A percentile compares a stretch with the other conserved stretches of the same genome.
phyloP scores from a whole-genome alignment of 2,113 vertebrate species.

The Loxodonta africana region DNA sequence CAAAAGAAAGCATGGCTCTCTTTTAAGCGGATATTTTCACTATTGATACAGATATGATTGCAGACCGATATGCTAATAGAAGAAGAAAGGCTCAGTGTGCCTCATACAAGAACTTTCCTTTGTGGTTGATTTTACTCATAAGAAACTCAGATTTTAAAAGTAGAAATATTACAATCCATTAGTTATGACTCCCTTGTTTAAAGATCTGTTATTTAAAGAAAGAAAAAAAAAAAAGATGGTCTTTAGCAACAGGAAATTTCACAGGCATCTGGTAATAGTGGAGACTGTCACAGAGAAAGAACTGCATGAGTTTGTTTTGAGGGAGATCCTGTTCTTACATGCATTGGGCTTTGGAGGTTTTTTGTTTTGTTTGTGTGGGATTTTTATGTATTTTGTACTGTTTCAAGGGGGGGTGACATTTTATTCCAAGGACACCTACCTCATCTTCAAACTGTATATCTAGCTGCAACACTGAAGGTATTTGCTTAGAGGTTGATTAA shows the following conservation, averaged over 20 bases:
- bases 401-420: slow-evolving; percentile 41
- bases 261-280: slow-evolving; percentile 68
- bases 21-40: slow-evolving; percentile 90
- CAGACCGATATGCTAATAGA: slow-evolving; percentile 89
- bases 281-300: neutral
- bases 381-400: slow-evolving; percentile 56
- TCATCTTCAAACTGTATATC: neutral
- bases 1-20: slow-evolving; percentile 91
- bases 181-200: slow-evolving; percentile 82
- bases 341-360: slow-evolving; percentile 31
- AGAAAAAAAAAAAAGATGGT: slow-evolving; percentile 78
- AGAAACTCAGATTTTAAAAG: slow-evolving; percentile 87
- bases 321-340: neutral
- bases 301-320: slow-evolving; percentile 42
- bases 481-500: neutral
- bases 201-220: slow-evolving; percentile 83
- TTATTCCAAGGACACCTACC: slow-evolving; percentile 1
- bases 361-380: neutral
- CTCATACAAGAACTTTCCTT: slow-evolving; percentile 88
- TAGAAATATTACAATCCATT: slow-evolving; percentile 87
- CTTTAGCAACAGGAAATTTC: slow-evolving; percentile 75
- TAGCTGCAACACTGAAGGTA: neutral
- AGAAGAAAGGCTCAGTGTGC: slow-evolving; percentile 86
- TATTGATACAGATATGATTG: slow-evolving; percentile 91
- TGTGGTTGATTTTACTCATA: slow-evolving; percentile 87